phyloP scores from a whole-genome alignment of 1,140 invertebrate genomes.

The Drosophila athabasca region DNA sequence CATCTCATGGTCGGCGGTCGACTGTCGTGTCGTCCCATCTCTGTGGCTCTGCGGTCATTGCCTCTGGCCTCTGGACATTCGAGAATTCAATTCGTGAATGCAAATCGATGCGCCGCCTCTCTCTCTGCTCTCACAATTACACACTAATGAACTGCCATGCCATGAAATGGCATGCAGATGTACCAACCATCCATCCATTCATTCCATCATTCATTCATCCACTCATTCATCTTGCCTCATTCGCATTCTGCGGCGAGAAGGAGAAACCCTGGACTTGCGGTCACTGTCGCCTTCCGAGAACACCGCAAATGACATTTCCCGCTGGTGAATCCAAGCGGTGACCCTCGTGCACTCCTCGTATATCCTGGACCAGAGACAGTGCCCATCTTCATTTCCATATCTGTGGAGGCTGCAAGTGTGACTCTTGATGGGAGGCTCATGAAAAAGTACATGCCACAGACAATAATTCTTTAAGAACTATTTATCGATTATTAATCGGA shows the following conservation, averaged over 20 bases:
- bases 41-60: slow-evolving; percentile 38
- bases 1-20: not conserved
- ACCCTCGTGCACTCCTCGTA: too few relatives aligned
- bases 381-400: too few relatives aligned
- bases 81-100: slow-evolving; percentile 57
- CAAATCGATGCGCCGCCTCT: slow-evolving; percentile 25
- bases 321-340: not conserved
- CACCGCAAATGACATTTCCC: slow-evolving; percentile 36
- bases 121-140: slow-evolving; percentile 40
- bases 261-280: slow-evolving; percentile 31
- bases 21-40: slow-evolving; percentile 6
- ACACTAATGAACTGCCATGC: slow-evolving; percentile 58
- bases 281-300: not conserved
- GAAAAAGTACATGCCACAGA: too few relatives aligned
- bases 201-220: not conserved
- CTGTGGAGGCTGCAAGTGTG: too few relatives aligned
- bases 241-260: slow-evolving; percentile 20
- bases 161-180: not conserved
- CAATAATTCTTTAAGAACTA: too few relatives aligned
- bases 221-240: slow-evolving; percentile 8
- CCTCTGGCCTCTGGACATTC: slow-evolving; percentile 32
- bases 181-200: not conserved
- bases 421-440: too few relatives aligned
- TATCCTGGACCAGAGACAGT: too few relatives aligned
- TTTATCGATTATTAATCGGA: too few relatives aligned